Conservation (phyloP, 2,888 invertebrate species). For the Notodromas monacha region DNA sequence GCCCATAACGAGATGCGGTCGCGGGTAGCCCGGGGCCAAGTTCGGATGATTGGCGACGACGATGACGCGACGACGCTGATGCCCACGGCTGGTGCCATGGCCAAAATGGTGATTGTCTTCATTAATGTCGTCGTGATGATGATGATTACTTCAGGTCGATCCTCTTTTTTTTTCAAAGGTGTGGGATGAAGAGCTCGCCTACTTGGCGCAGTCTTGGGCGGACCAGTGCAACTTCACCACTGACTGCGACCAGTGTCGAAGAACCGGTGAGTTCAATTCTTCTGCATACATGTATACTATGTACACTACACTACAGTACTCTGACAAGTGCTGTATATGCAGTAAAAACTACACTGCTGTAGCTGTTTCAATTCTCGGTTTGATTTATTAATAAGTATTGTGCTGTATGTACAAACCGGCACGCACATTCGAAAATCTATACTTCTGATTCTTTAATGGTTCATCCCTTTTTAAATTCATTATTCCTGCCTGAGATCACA, state of each 20-base stretch:
- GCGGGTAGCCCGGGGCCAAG: neutral
- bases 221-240: neutral
- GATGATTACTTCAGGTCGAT: neutral
- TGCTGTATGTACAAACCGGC: no score
- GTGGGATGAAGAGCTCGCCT: conserved; percentile 1
- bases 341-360: no score
- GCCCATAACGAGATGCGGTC: neutral
- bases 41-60: neutral
- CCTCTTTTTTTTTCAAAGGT: neutral
- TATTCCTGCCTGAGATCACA: no score
- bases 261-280: neutral
- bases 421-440: no score
- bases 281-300: no score
- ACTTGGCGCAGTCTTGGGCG: conserved; percentile 1
- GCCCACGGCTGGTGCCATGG: neutral
- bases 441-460: no score
- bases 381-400: no score
- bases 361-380: no score
- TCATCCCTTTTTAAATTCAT: no score
- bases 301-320: no score
- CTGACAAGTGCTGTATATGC: no score
- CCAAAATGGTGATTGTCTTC: neutral
- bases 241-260: neutral
- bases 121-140: no score
- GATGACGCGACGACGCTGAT: neutral